Evolutionary conservation across 2,888 invertebrate genomes (phyloP).

Genomic region (Agriotes lineatus): DNA sequence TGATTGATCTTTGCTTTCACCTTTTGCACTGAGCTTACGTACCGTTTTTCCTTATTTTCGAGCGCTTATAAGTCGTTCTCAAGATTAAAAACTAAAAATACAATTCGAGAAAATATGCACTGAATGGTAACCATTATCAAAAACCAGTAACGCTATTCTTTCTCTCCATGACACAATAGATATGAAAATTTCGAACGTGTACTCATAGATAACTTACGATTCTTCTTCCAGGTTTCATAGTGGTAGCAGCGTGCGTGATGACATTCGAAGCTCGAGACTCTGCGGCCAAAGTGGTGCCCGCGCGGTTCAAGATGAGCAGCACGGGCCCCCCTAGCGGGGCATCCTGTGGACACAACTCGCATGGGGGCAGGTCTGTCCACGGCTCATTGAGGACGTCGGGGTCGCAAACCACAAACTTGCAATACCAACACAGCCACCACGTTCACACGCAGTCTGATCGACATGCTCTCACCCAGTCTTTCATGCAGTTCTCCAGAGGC

Average conservation of each 20-base stretch:
- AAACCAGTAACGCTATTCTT: too few species aligned
- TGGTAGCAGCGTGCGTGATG: constrained; percentile 97
- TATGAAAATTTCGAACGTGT: too few species aligned
- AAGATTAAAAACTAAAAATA: too few species aligned
- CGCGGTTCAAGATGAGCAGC: constrained; percentile 70
- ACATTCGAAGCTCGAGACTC: constrained; percentile 98
- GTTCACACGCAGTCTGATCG: constrained; percentile 42
- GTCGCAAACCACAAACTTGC: constrained; percentile 57
- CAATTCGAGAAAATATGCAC: too few species aligned
- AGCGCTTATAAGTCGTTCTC: too few species aligned
- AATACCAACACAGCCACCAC: constrained; percentile 46
- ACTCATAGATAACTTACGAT: too few species aligned
- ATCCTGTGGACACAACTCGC: constrained; percentile 32
- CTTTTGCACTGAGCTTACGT: too few species aligned
- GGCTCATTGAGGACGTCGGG: constrained; percentile 61
- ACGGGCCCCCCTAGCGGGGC: constrained; percentile 52
- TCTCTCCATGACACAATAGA: too few species aligned
- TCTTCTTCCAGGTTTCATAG: constrained; percentile 81
- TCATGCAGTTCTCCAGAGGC: constrained; percentile 68
- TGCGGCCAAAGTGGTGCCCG: constrained; percentile 91
- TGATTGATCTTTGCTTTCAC: too few species aligned
- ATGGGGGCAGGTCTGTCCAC: constrained; percentile 52
- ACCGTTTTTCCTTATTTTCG: too few species aligned
- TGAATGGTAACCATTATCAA: too few species aligned
- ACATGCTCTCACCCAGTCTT: constrained; percentile 66